Conservation (phyloP, 2,797 vertebrate genomes). For the Geotrypetes seraphini region DNA sequence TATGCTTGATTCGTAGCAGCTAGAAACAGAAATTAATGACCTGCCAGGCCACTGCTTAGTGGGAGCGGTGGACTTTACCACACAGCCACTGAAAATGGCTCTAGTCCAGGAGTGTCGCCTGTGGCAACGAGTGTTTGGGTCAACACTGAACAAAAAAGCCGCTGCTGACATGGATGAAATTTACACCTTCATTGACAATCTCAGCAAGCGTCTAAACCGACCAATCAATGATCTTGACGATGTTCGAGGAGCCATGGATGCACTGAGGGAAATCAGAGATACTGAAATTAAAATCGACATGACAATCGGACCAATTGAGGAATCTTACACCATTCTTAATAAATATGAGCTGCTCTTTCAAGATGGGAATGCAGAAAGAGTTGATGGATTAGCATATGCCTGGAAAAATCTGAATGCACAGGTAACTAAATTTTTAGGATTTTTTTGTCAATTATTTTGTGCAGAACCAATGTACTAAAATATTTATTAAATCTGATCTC, state of each 20-base stretch:
- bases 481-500: too few species aligned
- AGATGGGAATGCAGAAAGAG: conserved; percentile 63
- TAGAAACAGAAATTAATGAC: conserved; percentile 60
- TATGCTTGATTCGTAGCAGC: conserved; percentile 37
- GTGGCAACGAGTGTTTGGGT: conserved; percentile 63
- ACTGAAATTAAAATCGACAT: conserved; percentile 59
- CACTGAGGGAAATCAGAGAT: conserved; percentile 61
- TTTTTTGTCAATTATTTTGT: too few species aligned
- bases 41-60: conserved; percentile 42
- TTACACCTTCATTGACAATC: conserved; percentile 54
- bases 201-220: conserved; percentile 57
- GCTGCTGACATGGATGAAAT: conserved; percentile 52
- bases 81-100: conserved; percentile 54
- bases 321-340: conserved; percentile 62
- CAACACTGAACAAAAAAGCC: conserved; percentile 52
- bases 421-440: conserved; percentile 36
- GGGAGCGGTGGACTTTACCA: conserved; percentile 49
- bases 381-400: conserved; percentile 64
- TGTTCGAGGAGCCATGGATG: conserved; percentile 57
- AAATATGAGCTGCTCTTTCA: conserved; percentile 56
- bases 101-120: conserved; percentile 58
- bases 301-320: conserved; percentile 65
- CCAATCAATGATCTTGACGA: conserved; percentile 65
- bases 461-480: too few species aligned
- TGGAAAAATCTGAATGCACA: conserved; percentile 63